phyloP scores from a whole-genome alignment of 2,113 vertebrate species.

The Myocastor coypus region DNA sequence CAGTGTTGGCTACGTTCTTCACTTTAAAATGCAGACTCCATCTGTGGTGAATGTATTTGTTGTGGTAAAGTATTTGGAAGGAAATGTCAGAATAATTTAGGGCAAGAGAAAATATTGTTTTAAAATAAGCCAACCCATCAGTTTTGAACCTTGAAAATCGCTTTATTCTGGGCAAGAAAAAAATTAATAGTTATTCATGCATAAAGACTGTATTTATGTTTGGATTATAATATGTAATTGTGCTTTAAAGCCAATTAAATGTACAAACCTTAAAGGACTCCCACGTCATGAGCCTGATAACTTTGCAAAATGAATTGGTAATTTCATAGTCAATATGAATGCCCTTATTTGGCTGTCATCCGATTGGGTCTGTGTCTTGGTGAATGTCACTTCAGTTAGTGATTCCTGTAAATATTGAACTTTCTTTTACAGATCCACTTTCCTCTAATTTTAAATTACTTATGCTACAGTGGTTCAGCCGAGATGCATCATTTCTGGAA shows the following conservation, averaged over 20 bases:
- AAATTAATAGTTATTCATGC: conserved; percentile 63
- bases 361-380: conserved; percentile 34
- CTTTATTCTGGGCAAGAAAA: conserved; percentile 63
- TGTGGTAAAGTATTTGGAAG: conserved; percentile 79
- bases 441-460: conserved; percentile 38
- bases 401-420: conserved; percentile 57
- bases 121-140: conserved; percentile 62
- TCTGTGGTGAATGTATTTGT: conserved; percentile 78
- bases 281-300: neutral
- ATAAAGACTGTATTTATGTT: conserved; percentile 26
- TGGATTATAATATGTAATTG: conserved; percentile 18
- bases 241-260: conserved; percentile 40
- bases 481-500: conserved; percentile 50
- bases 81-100: conserved; percentile 77
- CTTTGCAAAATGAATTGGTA: conserved; percentile 46
- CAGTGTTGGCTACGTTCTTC: conserved; percentile 53
- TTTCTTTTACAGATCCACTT: conserved; percentile 60
- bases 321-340: conserved; percentile 13
- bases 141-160: conserved; percentile 60
- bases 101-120: conserved; percentile 70
- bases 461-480: conserved; percentile 45
- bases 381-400: conserved; percentile 25
- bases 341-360: conserved; percentile 21
- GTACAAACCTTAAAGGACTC: conserved; percentile 11
- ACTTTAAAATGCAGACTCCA: conserved; percentile 72